Conservation (phyloP, 2,888 invertebrate genomes). For the Nomada goodeniana region DNA sequence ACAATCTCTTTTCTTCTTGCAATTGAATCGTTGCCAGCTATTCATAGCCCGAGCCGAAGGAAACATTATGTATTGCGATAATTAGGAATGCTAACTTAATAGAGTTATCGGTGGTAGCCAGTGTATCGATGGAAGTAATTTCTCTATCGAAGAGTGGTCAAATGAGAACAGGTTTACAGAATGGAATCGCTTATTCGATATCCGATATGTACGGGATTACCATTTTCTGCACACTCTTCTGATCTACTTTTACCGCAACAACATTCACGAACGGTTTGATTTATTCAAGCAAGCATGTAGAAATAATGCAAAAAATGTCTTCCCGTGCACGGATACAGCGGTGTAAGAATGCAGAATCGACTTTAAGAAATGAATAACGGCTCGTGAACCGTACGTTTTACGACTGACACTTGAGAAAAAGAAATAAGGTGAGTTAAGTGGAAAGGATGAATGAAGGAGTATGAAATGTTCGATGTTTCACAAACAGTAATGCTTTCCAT, state of each 20-base stretch:
- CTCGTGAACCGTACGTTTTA: constrained; percentile 1
- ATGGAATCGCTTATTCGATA: not conserved
- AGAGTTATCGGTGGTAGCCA: not conserved
- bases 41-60: not conserved
- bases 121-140: not conserved
- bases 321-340: not conserved
- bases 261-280: not conserved
- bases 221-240: not conserved
- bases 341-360: not conserved
- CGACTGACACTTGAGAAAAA: not conserved
- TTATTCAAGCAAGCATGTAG: not conserved
- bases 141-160: not conserved
- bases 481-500: not conserved
- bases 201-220: no score
- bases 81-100: constrained; percentile 2
- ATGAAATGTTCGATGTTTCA: not conserved
- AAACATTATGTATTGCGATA: not conserved
- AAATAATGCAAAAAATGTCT: not conserved
- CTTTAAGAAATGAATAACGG: not conserved
- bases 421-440: not conserved
- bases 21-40: not conserved
- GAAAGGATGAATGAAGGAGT: no score
- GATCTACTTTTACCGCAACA: not conserved
- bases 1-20: not conserved
- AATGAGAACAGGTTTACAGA: not conserved